These are phyloP conservation scores for Neofelis nebulosa DNA, from an alignment of 2,113 vertebrate species.

Conservation along the genomic window DNA sequence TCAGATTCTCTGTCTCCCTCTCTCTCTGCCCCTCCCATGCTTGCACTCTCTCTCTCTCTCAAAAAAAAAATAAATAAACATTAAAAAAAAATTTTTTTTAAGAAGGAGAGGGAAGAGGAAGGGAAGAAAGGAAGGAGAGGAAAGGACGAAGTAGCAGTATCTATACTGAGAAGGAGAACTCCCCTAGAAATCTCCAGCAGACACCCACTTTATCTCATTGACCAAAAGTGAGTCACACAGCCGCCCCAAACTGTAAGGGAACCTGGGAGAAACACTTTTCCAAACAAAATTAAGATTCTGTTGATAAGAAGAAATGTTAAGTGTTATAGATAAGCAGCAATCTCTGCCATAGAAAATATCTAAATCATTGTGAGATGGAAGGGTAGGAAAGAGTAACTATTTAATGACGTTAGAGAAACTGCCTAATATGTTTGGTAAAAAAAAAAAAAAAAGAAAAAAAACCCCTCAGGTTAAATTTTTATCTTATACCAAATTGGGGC, in stretches of 20 bases:
- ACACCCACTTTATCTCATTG: neutral
- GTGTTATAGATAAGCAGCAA: neutral
- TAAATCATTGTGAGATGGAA: neutral
- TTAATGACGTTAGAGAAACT: neutral
- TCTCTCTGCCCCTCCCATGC: too few relatives aligned
- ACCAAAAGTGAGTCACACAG: neutral
- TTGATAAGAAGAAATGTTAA: neutral
- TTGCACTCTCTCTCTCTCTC: too few relatives aligned
- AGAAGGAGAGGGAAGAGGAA: neutral
- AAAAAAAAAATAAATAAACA: too few relatives aligned
- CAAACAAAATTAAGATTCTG: neutral
- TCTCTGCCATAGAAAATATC: neutral
- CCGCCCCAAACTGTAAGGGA: neutral
- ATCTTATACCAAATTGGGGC: neutral
- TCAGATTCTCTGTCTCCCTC: too few relatives aligned
- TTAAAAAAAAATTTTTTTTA: neutral
- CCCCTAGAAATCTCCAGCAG: neutral
- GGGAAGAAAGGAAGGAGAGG: neutral
- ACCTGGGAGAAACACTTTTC: neutral
- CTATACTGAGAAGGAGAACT: neutral
- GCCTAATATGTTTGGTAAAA: neutral
- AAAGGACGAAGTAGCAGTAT: neutral
- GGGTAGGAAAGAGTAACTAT: neutral
- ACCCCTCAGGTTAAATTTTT: neutral
- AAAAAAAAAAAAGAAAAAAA: neutral